Percentiles rank a stretch among this genome's conserved stretches.
Conservation (phyloP, 2,888 invertebrate genomes). For the Nephrocerus scutellatus region DNA sequence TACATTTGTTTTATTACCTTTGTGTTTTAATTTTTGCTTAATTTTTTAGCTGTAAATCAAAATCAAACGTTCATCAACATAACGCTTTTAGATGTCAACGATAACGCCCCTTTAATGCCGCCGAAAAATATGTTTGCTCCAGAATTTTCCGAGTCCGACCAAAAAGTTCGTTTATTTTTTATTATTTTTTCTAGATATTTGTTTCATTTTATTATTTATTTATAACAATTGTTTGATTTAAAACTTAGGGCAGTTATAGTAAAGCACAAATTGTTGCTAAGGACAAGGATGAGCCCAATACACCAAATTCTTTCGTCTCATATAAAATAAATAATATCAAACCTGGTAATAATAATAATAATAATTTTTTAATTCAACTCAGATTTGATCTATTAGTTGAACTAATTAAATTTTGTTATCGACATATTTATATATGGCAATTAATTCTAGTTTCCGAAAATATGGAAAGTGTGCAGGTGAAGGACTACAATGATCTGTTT, state of each 20-base stretch:
- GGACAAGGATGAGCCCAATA: conserved; percentile 53
- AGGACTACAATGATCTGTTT: conserved; percentile 36
- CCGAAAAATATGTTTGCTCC: conserved; percentile 23
- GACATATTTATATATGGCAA: too few species aligned
- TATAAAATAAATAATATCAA: conserved; percentile 48
- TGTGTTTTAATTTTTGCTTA: conserved; percentile 4
- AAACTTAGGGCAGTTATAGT: conserved; percentile 17
- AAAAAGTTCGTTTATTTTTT: conserved; percentile 20
- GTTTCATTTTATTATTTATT: neutral
- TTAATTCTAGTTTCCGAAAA: conserved; percentile 24
- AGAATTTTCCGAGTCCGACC: conserved; percentile 29
- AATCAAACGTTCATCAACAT: conserved; percentile 39
- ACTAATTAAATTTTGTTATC: neutral
- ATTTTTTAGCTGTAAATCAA: conserved; percentile 27
- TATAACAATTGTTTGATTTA: neutral
- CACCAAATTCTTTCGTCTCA: conserved; percentile 51
- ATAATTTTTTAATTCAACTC: neutral
- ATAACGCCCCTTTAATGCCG: conserved; percentile 54
- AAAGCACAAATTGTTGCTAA: conserved; percentile 45
- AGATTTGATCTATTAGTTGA: neutral
- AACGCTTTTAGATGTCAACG: conserved; percentile 55
- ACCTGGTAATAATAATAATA: conserved; percentile 22
- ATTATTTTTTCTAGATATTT: neutral
- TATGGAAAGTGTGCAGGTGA: conserved; percentile 26
- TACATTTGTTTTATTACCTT: neutral